Base-by-base conservation (phyloP, 2,797 vertebrate genomes). In the Enteromius mattozi region DNA sequence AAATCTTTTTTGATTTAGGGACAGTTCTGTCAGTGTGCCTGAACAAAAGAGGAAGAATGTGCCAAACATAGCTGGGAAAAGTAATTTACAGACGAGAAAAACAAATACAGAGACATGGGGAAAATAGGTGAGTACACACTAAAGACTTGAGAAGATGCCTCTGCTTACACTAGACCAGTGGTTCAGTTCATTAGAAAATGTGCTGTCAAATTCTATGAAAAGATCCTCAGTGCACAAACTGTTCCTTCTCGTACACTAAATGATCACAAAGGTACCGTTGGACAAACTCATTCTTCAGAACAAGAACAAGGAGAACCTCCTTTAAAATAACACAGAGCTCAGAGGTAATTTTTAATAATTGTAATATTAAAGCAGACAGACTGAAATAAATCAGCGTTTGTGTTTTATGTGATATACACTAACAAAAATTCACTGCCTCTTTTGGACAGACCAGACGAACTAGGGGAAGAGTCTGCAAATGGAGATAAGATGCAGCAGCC, bases 11-110 rank as follows among this genome's bases (percentile, higher is more conserved):
- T 54, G 0, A 7, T 76, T 84, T 76, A 88, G 94, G 93, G 92
- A 92, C 30, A 88, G 92, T 88, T 80, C 54, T 51, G 87, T 80
- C 47, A 59, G 87, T 91, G 61, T 94, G 75, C 47, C 84, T 90
- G 40, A 92, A 92, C 76, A 90, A 85, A 95, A 92, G 83, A 86
- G 90, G 35, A 93, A 95, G 1, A 80, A 86, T 47, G 42, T 84
- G 87, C 0, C 93, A 93, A 87, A 88, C 90, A 88, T 68, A 14
- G 33, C 54, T n/a, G 27, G 74, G 3, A 80, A 69, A 80, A 70
- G 35, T 65, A 63, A 59, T 42, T 85, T 61, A 51, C 66, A 86
- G 45, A 71, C 37, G 1, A 84, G 21, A 27, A 85, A 81, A 71
- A 81, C 13, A 9, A 78, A 56, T 72, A 82, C 68, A 12, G 61